Percentiles rank a stretch among this genome's conserved stretches.
Evolutionary conservation across 2,113 vertebrate genomes (phyloP).

Genomic region (Gnathonemus echidnorhynchus): DNA sequence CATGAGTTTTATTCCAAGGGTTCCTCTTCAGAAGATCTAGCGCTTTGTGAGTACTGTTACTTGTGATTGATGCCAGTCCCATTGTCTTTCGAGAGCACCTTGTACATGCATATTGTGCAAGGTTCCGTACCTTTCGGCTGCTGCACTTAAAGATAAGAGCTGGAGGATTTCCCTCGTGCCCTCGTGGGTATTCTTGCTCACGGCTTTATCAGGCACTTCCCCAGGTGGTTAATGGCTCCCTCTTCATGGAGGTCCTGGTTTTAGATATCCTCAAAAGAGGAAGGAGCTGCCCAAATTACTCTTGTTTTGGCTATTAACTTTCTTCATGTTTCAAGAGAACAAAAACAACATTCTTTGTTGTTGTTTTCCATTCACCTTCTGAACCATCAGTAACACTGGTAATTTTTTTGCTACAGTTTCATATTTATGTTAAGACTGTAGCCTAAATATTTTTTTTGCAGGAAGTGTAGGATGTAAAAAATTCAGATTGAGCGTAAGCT

Average conservation of each 20-base stretch:
- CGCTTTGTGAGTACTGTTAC: not conserved
- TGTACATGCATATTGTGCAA: slow-evolving; percentile 20
- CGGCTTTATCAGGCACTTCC: slow-evolving; percentile 12
- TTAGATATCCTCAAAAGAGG: slow-evolving; percentile 17
- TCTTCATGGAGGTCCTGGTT: not conserved
- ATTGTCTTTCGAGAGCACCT: slow-evolving; percentile 14
- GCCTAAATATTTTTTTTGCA: not conserved
- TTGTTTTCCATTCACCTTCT: not conserved
- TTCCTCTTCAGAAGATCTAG: not conserved
- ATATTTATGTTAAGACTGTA: not conserved
- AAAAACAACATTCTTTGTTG: not conserved
- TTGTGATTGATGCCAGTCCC: not conserved
- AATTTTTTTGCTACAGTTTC: too few relatives aligned
- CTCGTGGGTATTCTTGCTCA: slow-evolving; percentile 18
- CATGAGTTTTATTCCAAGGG: not conserved
- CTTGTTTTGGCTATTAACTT: slow-evolving; percentile 1
- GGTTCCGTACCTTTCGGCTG: slow-evolving; percentile 27
- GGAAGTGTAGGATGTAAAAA: not conserved
- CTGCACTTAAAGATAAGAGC: slow-evolving; percentile 41
- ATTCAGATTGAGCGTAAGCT: not conserved
- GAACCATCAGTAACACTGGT: too few relatives aligned
- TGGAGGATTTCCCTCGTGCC: slow-evolving; percentile 42
- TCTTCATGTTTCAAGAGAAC: not conserved
- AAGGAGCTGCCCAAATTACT: not conserved
- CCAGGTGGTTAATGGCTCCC: not conserved